Percentiles rank a stretch among this genome's conserved stretches.
Conservation (phyloP, 2,888 invertebrate genomes). For the Bellardia bayeri region DNA sequence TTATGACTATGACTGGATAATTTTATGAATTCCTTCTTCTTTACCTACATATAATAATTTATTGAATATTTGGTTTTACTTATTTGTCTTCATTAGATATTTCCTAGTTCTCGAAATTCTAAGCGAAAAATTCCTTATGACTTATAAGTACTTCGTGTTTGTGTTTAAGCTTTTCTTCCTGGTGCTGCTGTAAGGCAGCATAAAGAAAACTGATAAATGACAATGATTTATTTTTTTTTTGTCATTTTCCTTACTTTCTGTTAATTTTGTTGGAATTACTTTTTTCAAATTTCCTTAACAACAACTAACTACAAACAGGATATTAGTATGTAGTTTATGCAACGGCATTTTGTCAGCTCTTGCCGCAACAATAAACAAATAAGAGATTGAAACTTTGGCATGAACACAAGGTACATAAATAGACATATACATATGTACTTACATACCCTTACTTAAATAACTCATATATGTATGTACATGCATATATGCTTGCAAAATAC, state of each 20-base stretch:
- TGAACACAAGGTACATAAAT: constrained; percentile 10
- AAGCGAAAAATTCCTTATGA: not conserved
- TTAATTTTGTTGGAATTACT: not conserved
- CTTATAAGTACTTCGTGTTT: not conserved
- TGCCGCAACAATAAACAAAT: constrained; percentile 51
- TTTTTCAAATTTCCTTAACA: not conserved
- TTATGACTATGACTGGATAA: no score
- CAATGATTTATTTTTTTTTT: constrained; percentile 22
- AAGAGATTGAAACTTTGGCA: constrained; percentile 53
- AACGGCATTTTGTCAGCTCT: constrained; percentile 35
- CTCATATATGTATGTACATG: not conserved
- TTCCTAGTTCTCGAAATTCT: not conserved
- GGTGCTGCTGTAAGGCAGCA: not conserved
- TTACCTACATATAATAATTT: no score
- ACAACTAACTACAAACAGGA: constrained; percentile 4
- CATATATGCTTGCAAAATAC: not conserved
- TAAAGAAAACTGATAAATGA: constrained; percentile 42
- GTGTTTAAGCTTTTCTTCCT: not conserved
- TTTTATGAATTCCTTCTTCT: no score
- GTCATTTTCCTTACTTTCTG: not conserved
- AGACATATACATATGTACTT: not conserved
- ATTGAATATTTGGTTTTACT: not conserved
- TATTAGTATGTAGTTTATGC: not conserved
- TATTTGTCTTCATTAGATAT: not conserved
- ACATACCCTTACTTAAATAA: no score